Evolutionary conservation across 2,888 invertebrate genomes (phyloP), one percentile per base, ranked within the genome.

Genomic region (Glaucopsyche alexis): DNA sequence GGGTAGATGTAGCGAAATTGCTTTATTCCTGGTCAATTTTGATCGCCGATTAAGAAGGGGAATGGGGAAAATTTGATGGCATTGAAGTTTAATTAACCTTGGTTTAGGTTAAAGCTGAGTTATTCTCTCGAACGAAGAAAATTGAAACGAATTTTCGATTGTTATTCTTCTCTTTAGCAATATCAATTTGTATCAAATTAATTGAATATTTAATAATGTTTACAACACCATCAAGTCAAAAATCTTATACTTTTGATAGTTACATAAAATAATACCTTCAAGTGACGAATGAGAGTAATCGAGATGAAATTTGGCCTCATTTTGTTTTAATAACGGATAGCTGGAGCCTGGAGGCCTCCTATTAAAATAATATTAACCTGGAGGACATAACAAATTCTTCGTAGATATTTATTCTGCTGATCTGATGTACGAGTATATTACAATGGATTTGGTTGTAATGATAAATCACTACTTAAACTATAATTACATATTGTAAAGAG

Each of bases 251-350:
- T 13, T 29, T 14, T 29, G 60, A 11, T 29, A 60, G 60, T 60
- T 55, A 55, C 19, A 13, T 60, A 29, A 29, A 29, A 60, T 60
- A 29, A 60, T 60, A 11, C 29, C 60, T 13, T 60, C 60, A 60
- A 60, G 60, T 60, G 11, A 60, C 60, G 60, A 60, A 60, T 60
- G 60, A 60, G 60, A 38, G 60, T 38, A 38, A 60, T 60, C 60
- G 11, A 60, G 60, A 60, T 38, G 29, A 60, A 29, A 60, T 60
- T 55, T 14, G 60, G 60, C 29, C 60, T 60, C 60, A 60, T 60
- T 60, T 60, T 13, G 60, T 60, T 60, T 60, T 60, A 60, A 60
- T 60, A 60, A 60, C 60, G 60, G 29, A 6, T 13, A 11, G 60
- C 60, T 60, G 60, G 60, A 16, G 60, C 29, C 29, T 29, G 29